Base-by-base conservation (phyloP, 2,113 vertebrate species). In the Paracanthobrama guichenoti region DNA sequence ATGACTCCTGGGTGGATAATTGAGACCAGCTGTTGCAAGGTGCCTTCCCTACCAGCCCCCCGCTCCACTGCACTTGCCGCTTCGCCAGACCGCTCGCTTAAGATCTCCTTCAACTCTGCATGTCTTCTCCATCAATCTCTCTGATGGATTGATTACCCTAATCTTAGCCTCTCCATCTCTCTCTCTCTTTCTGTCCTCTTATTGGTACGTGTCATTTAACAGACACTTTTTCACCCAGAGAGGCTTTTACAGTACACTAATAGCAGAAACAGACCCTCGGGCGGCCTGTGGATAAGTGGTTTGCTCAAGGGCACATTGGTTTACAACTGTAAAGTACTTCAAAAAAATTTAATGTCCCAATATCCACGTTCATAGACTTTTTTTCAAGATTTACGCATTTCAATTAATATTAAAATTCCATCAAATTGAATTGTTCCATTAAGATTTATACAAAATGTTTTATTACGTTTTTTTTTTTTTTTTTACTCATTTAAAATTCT, bases 1-100 rank as follows among this genome's bases (percentile, higher is more conserved):
- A 88, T 84, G 88, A 83, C 90, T 88, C 89, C 88, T 90, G 91
- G 91, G 88, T 85, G 88, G 91, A 93, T 94, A 95, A 95, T 94
- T 93, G 93, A 92, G 94, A 93, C 89, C 94, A 95, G 94, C 94
- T 95, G 94, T 94, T 95, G 94, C 92, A 94, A 95, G 94, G 94
- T 95, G 94, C 94, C 93, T 57, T 88, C 79, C 88, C 88, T 88
- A 31, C 53, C 69, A 26, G 24, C 83, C 72, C 50, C 74, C 53
- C 86, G 89, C 81, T 76, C 84, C 86, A 84, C 90, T 93, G 94
- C 94, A 94, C 93, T 93, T 95, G 93, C 91, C 87, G 94, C 91
- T 89, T 89, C 92, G 89, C n/a, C 88, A 84, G 83, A 87, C 79
- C 86, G 85, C 79, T 82, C 76, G 88, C 84, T 89, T 87, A 71